Conservation (phyloP, 1,140 invertebrate genomes). For the Tetramorium alpestre region DNA sequence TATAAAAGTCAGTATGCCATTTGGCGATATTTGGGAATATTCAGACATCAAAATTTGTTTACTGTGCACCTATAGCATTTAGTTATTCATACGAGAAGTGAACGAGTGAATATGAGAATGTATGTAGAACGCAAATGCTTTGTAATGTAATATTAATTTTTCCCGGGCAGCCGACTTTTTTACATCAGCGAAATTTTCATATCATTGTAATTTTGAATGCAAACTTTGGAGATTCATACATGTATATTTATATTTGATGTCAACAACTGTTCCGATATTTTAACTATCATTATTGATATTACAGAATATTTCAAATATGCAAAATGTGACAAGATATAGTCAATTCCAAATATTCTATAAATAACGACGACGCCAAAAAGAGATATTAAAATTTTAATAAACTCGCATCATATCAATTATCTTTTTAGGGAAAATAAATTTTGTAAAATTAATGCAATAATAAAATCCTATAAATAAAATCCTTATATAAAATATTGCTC, state of each 20-base stretch:
- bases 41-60: not conserved
- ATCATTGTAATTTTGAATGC: not conserved
- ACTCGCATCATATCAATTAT: not conserved
- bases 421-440: too few species aligned
- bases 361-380: not conserved
- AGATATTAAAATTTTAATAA: not conserved
- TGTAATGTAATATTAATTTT: constrained; percentile 12
- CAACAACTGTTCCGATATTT: not conserved
- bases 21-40: not conserved
- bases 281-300: not conserved
- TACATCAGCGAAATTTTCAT: not conserved
- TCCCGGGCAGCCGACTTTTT: not conserved
- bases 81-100: not conserved
- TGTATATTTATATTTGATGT: constrained; percentile 4
- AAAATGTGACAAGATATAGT: not conserved
- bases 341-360: not conserved
- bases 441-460: not conserved
- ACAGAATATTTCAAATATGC: not conserved
- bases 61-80: not conserved
- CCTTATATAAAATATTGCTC: not conserved
- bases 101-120: too few species aligned
- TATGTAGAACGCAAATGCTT: not conserved
- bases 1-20: not conserved
- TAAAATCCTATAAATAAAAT: not conserved
- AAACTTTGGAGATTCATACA: not conserved